Base-by-base conservation (phyloP, 2,797 vertebrate genomes). In the Liparis tanakae region DNA sequence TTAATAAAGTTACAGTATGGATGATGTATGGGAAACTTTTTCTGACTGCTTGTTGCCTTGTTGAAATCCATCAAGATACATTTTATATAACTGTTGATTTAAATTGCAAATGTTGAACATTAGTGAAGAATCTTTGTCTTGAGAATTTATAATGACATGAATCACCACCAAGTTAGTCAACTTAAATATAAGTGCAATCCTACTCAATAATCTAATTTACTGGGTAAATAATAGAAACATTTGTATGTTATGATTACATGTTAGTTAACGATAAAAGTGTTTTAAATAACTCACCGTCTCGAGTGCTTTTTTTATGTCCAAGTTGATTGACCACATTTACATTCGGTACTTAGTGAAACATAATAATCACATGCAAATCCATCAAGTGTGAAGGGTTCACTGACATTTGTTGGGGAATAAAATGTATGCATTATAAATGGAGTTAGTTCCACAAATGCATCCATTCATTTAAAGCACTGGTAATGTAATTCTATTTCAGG, bases 401-500 rank as follows among this genome's bases (percentile, higher is more conserved):
- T 30, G 25, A 30, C 25, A 30, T 30, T 30, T 30, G 2, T 30
- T 1, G 25, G 25, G 25, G 5, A 53, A 53, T 25, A 25, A 25
- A 2, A 25, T 14, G 6, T 64, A 36, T 53, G 36, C 41, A 67
- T 69, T 72, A 39, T 59, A 13, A 57, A n/a, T 63, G 18, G 30
- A 54, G 34, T 70, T 61, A 41, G 18, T 7, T 77, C 33, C 53
- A 57, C 71, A 67, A 34, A 62, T 30, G 25, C 25, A 30, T 30
- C 25, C 25, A 30, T 30, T 30, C 25, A 30, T 30, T 30, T 30
- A 30, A 30, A 30, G 25, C 25, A 30, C 25, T 30, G 25, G 25
- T 30, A 30, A 30, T 30, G 25, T 30, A 30, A 30, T 30, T 30
- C 25, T 30, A 30, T 30, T 30, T 30, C 25, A 30, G 25, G 25